Base-by-base conservation (phyloP, 2,113 vertebrate species). In the Pygoscelis antarcticus region DNA sequence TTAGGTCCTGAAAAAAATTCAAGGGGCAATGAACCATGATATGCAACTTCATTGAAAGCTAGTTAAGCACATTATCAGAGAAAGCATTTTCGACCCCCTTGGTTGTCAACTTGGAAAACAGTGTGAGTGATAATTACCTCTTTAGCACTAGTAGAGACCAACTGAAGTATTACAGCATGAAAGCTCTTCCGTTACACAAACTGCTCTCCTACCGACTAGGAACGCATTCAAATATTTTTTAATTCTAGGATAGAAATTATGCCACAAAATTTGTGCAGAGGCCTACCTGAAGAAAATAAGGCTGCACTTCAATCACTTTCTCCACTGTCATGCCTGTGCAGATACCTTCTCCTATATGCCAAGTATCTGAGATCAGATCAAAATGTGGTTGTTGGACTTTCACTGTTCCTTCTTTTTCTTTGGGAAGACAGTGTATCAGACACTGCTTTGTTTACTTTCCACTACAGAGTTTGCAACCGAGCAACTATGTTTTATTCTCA, bases 11-110 rank as follows among this genome's bases (percentile, higher is more conserved):
- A 79, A 90, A 97, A 82, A 95, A 87, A 40, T 15, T 47, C 51
- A 96, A 47, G 77, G 58, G 70, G 90, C 40, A 79, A 76, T 71
- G 93, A 96, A 90, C 84, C 91, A 87, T 90, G 87, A 88, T 61
- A 52, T 49, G 69, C 71, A 91, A 90, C 64, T 95, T 55, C 92
- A 93, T 4, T 90, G 51, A 93, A 81, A 88, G 64, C 47, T 38
- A 70, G 61, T 93, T 95, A 95, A 93, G 90, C 42, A 60, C 69
- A 47, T 76, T 83, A 65, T 49, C 69, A 80, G 90, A 95, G 83
- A 75, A 87, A 84, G 61, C 54, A 87, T 87, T 93, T 94, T 87
- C 3, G 3, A 76, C 34, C 16, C 52, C 42, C 75, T 42, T 44
- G 60, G 70, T 82, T 84, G 69, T 89, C 84, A 93, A 32, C 57